Evolutionary conservation across 2,888 invertebrate genomes (phyloP).

Genomic region (Erebia palarica): DNA sequence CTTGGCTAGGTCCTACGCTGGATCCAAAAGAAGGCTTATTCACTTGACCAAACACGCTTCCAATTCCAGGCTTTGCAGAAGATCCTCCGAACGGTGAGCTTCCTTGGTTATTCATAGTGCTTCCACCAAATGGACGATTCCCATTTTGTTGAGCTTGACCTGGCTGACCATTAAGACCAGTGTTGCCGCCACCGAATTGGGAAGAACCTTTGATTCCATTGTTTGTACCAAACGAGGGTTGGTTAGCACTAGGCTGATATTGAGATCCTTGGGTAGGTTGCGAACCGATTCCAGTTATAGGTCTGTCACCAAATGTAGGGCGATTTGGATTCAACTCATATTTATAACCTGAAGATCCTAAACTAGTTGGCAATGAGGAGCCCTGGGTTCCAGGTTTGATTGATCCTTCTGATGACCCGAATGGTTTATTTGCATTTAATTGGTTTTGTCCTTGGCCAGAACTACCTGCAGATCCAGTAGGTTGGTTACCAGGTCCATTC

Average conservation of each 20-base stretch:
- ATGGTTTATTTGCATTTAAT: slow-evolving; percentile 25
- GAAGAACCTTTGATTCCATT: slow-evolving; percentile 15
- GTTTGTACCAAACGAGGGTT: slow-evolving; percentile 12
- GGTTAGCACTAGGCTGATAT: slow-evolving; percentile 6
- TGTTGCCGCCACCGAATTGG: neutral
- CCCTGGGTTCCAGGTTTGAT: slow-evolving; percentile 6
- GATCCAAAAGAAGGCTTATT: slow-evolving; percentile 32
- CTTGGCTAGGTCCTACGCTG: slow-evolving; percentile 22
- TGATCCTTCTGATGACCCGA: slow-evolving; percentile 16
- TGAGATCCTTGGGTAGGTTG: neutral
- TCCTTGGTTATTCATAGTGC: neutral
- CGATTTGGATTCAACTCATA: slow-evolving; percentile 13
- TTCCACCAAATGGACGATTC: slow-evolving; percentile 10
- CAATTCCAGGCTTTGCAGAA: slow-evolving; percentile 1
- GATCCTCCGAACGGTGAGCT: slow-evolving; percentile 6
- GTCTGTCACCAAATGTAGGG: slow-evolving; percentile 19
- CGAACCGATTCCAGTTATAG: slow-evolving; percentile 1
- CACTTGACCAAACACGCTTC: slow-evolving; percentile 5
- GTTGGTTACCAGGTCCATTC: slow-evolving; percentile 2
- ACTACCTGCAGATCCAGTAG: neutral
- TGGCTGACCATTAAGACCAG: neutral
- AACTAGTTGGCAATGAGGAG: slow-evolving; percentile 14
- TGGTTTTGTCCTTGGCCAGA: slow-evolving; percentile 23
- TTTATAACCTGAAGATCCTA: slow-evolving; percentile 16
- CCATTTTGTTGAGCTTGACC: slow-evolving; percentile 14